These are phyloP conservation scores for Bombus cullumanus DNA, from an alignment of 1,140 invertebrate genomes.

Conservation along the genomic window DNA sequence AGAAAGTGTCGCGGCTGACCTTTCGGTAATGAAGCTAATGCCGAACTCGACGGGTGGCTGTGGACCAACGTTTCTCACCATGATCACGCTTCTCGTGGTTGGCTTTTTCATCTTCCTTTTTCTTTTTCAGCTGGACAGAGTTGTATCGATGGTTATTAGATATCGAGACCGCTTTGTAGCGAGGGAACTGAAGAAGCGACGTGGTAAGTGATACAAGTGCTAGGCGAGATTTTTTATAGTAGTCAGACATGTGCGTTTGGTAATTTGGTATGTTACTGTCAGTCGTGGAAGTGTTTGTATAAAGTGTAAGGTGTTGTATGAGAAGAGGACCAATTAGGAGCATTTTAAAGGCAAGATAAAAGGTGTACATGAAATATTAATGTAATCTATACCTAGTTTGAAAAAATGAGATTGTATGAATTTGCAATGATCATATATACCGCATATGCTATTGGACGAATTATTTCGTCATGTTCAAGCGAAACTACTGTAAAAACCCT, in stretches of 20 bases:
- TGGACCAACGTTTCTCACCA: constrained; percentile 27
- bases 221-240: background rate
- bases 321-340: background rate
- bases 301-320: too few species aligned
- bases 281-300: too few species aligned
- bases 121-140: background rate
- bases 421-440: too few species aligned
- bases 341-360: background rate
- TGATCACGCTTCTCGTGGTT: constrained; percentile 14
- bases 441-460: too few species aligned
- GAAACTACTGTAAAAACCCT: too few species aligned
- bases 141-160: constrained; percentile 2
- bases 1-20: constrained; percentile 55
- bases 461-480: too few species aligned
- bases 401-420: too few species aligned
- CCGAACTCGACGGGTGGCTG: constrained; percentile 43
- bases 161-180: background rate
- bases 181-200: background rate
- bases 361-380: background rate
- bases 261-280: background rate
- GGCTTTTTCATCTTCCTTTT: background rate
- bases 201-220: background rate
- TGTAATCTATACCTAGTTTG: too few species aligned
- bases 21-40: constrained; percentile 54
- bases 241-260: background rate